Conservation (phyloP, 1,140 invertebrate genomes). For the Idris sp. region DNA sequence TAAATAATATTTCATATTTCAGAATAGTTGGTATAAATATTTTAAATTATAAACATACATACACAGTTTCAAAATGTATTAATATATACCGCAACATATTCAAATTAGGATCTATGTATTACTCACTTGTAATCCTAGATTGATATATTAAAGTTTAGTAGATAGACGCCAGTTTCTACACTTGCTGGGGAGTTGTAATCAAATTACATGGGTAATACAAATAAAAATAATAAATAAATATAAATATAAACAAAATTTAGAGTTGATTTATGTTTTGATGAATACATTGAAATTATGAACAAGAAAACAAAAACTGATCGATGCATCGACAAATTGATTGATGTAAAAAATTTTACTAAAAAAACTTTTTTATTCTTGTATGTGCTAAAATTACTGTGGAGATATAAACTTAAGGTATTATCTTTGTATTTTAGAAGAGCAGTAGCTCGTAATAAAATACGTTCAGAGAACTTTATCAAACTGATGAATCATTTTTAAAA, state of each 20-base stretch:
- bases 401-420: conserved; percentile 20
- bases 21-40: too few species aligned
- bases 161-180: conserved; percentile 25
- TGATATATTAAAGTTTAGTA: conserved; percentile 27
- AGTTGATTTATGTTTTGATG: too few species aligned
- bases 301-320: too few species aligned
- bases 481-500: conserved; percentile 22
- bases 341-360: too few species aligned
- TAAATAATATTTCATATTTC: too few species aligned
- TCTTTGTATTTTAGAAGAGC: too few species aligned
- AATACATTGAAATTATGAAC: too few species aligned
- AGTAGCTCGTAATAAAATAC: conserved; percentile 16
- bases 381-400: too few species aligned
- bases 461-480: conserved; percentile 19
- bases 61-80: conserved; percentile 8
- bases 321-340: too few species aligned
- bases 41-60: too few species aligned
- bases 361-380: too few species aligned
- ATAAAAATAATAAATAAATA: too few species aligned
- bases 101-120: conserved; percentile 20
- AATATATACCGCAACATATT: conserved; percentile 10
- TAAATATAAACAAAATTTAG: conserved; percentile 23
- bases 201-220: conserved; percentile 12
- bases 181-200: conserved; percentile 24
- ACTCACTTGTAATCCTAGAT: conserved; percentile 18